Conservation (phyloP, 1,140 invertebrate species). For the Tetragnatha versicolor region DNA sequence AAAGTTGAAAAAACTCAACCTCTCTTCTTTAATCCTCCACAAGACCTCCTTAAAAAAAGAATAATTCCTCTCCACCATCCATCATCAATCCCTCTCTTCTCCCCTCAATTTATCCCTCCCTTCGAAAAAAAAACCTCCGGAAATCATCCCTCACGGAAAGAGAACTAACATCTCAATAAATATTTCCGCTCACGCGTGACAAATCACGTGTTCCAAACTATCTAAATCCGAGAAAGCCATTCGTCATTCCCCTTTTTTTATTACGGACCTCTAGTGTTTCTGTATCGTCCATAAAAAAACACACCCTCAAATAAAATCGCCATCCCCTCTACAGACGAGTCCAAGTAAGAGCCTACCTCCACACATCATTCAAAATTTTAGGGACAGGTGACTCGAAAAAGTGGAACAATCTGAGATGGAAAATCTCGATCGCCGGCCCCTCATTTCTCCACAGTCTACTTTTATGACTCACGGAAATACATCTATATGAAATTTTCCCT, state of each 20-base stretch:
- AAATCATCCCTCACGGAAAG: no score
- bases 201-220: constrained; percentile 9
- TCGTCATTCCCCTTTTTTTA: constrained; percentile 14
- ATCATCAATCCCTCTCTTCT: no score
- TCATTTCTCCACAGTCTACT: constrained; percentile 11
- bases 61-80: no score
- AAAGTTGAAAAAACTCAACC: no score
- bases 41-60: no score
- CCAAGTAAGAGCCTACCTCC: not conserved
- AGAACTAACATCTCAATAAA: no score
- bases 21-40: no score
- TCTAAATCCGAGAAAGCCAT: constrained; percentile 10
- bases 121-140: no score
- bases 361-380: constrained; percentile 42
- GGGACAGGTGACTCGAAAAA: constrained; percentile 45
- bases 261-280: constrained; percentile 6
- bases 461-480: constrained; percentile 23
- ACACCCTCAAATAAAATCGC: constrained; percentile 13
- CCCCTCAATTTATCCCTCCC: no score
- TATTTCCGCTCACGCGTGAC: constrained; percentile 14
- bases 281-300: constrained; percentile 21
- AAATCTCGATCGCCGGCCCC: constrained; percentile 26
- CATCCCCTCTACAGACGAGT: constrained; percentile 19
- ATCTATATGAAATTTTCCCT: constrained; percentile 16
- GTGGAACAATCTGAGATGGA: constrained; percentile 32